Evolutionary conservation across 2,113 vertebrate species (phyloP), one percentile per base, ranked within the genome.

Genomic region (Phyllostomus discolor): DNA sequence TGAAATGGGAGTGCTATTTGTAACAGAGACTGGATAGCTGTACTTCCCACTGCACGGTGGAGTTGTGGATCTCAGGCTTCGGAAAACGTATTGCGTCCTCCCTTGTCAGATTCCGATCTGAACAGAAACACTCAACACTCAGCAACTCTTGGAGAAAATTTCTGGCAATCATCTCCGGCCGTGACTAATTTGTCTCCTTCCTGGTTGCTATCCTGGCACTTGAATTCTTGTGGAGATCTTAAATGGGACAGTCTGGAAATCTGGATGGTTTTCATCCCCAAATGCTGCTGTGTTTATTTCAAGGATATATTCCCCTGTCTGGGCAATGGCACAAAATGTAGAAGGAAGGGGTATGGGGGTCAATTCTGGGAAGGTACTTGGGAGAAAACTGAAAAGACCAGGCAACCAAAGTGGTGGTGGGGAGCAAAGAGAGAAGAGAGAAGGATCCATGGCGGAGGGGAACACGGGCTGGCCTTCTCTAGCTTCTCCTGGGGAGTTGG

Each of bases 181-280:
- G 5, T 86, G 75, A 95, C 67, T 93, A 93, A 88, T 76, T 33
- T 69, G 75, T 81, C 50, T 66, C 90, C 80, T 84, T 84, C 57
- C 41, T 9, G 2, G 41, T 86, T 84, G 46, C 41, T 95, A 64
- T 80, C 35, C 57, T 84, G 80, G 41, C 50, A 80, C n/a, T 64
- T 82, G 35, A 72, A 79, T 50, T 90, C 75, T 80, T 79, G 33
- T 20, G 82, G 89, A 57, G 64, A 84, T 78, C 79, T 73, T 82
- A 84, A 75, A 70, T n/a, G 80, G 33, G 64, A 38, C 50, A 92
- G 46, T 92, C 33, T 80, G 76, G 66, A 95, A 90, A 89, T 91
- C 31, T 78, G 52, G 62, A 62, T 62, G 46, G 7, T n/a, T 90
- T 92, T 88, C 19, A 48, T 76, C 76, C 41, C 57, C 70, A 84